Evolutionary conservation across 2,888 invertebrate species (phyloP).

Genomic region (Eucera pruinosa): DNA sequence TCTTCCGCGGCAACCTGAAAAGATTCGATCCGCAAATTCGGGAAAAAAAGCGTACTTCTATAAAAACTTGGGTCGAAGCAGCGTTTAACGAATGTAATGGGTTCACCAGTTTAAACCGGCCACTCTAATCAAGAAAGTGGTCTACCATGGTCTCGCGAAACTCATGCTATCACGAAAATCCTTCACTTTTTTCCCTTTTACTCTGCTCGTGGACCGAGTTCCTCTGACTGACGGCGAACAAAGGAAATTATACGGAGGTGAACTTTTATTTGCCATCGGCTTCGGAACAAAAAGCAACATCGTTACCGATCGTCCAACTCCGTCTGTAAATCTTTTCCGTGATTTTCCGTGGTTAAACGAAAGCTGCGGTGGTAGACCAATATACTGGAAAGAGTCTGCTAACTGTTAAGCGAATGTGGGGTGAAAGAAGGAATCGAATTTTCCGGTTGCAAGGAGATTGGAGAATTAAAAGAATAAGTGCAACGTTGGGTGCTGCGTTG

Average conservation of each 20-base stretch:
- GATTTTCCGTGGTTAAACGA: constrained; percentile 35
- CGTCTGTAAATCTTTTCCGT: constrained; percentile 43
- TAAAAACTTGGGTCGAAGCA: constrained; percentile 59
- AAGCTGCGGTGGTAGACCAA: constrained; percentile 17
- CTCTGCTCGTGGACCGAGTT: constrained; percentile 1
- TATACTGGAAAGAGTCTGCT: constrained; percentile 33
- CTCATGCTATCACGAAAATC: constrained; percentile 54
- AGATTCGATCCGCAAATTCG: constrained; percentile 35
- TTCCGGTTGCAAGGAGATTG: neutral
- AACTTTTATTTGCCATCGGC: constrained; percentile 51
- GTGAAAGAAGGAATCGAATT: constrained; percentile 18
- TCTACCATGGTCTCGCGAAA: constrained; percentile 46
- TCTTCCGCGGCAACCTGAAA: neutral
- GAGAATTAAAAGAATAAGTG: neutral
- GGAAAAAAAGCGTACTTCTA: constrained; percentile 20
- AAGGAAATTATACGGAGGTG: constrained; percentile 65
- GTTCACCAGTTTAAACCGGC: constrained; percentile 60
- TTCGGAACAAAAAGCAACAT: constrained; percentile 53
- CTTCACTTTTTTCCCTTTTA: constrained; percentile 7
- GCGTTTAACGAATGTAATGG: constrained; percentile 71
- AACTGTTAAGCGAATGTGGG: constrained; percentile 20
- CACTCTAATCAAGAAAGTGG: constrained; percentile 73
- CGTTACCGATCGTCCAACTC: constrained; percentile 53
- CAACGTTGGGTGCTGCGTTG: neutral
- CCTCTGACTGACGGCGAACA: constrained; percentile 66